Evolutionary conservation across 2,113 vertebrate species (phyloP).

Genomic region (Pelusios castaneus): DNA sequence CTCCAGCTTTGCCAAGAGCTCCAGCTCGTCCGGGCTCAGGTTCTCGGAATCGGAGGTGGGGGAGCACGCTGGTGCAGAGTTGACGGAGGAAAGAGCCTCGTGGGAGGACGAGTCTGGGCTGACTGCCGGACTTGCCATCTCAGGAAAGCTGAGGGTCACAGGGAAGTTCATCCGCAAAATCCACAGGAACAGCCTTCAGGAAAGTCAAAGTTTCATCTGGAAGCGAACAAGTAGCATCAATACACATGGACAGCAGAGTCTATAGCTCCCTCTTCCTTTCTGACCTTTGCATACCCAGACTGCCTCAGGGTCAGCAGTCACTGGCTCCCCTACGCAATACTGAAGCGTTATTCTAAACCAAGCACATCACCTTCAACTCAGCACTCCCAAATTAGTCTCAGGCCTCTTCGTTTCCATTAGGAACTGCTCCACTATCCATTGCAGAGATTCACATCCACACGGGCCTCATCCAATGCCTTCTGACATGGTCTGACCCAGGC

Average conservation of each 20-base stretch:
- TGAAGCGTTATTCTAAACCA: not conserved
- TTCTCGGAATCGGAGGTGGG: constrained; percentile 93
- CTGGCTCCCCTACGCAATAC: not conserved
- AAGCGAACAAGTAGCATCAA: not conserved
- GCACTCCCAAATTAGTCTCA: not conserved
- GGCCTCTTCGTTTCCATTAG: not conserved
- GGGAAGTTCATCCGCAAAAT: constrained; percentile 69
- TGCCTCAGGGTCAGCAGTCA: not conserved
- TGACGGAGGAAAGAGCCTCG: constrained; percentile 83
- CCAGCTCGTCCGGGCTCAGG: constrained; percentile 93
- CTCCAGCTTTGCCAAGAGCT: constrained; percentile 95
- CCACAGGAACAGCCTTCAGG: not conserved
- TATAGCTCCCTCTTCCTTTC: not conserved
- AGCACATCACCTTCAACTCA: not conserved
- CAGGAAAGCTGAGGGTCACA: constrained; percentile 67
- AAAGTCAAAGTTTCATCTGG: constrained; percentile 55
- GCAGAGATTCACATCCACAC: not conserved
- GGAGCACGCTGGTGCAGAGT: constrained; percentile 80
- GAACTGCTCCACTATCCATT: not conserved
- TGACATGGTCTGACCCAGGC: not conserved
- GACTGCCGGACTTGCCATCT: constrained; percentile 88
- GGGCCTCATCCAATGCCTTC: not conserved
- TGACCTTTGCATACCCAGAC: not conserved
- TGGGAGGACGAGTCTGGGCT: constrained; percentile 94
- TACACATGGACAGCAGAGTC: not conserved